Conservation (phyloP, 2,888 invertebrate species). For the Apoda limacodes region DNA sequence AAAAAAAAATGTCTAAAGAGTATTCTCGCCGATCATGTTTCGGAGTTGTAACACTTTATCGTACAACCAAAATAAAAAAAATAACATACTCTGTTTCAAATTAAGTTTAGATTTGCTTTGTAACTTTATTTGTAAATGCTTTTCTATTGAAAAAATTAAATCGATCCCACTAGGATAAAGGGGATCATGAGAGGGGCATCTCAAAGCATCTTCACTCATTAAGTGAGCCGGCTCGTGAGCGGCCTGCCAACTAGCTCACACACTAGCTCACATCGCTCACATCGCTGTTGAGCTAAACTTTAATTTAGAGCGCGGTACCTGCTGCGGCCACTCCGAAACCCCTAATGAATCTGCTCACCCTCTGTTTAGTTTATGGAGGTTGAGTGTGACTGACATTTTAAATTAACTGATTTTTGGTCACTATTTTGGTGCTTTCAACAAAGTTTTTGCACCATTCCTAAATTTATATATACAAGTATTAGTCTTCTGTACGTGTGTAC, state of each 20-base stretch:
- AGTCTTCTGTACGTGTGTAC: too few relatives aligned
- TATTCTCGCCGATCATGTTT: slow-evolving; percentile 10
- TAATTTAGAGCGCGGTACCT: slow-evolving; percentile 56
- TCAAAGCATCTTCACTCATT: slow-evolving; percentile 65
- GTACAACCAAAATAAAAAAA: slow-evolving; percentile 25
- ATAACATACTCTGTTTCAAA: slow-evolving; percentile 34
- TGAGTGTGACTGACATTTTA: slow-evolving; percentile 53
- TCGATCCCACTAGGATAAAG: too few relatives aligned
- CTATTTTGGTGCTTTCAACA: too few relatives aligned
- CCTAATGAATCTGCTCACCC: slow-evolving; percentile 49
- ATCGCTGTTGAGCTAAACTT: slow-evolving; percentile 53
- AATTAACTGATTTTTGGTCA: too few relatives aligned
- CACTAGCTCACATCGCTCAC: slow-evolving; percentile 49
- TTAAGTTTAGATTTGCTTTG: too few relatives aligned
- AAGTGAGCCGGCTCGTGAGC: slow-evolving; percentile 52
- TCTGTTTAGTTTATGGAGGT: slow-evolving; percentile 46
- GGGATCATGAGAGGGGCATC: slow-evolving; percentile 44
- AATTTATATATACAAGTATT: too few relatives aligned
- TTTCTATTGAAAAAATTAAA: too few relatives aligned
- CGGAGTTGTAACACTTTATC: slow-evolving; percentile 14
- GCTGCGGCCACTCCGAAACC: slow-evolving; percentile 38
- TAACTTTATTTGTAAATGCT: too few relatives aligned
- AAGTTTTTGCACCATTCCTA: too few relatives aligned
- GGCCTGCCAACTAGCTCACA: slow-evolving; percentile 44
- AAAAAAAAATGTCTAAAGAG: slow-evolving; percentile 6